A percentile compares a stretch with the other conserved stretches of the same genome.
Evolutionary conservation across 2,797 vertebrate species (phyloP).

Genomic region (Cygnus olor): DNA sequence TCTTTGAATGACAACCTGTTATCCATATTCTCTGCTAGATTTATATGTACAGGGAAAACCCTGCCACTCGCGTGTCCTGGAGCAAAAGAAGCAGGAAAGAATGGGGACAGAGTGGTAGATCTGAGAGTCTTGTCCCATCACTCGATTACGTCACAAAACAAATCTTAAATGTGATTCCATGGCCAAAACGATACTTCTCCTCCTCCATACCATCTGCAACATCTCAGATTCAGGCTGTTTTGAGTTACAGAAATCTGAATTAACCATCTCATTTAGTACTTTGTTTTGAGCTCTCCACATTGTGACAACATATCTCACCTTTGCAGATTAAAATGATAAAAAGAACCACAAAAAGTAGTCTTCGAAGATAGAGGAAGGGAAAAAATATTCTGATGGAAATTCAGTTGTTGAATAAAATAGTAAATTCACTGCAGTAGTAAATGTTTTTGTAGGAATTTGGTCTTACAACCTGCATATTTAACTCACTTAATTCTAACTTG

Average conservation of each 20-base stretch:
- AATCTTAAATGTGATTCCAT: neutral
- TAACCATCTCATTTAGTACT: neutral
- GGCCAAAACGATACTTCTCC: slow-evolving; percentile 7
- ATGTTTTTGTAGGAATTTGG: neutral
- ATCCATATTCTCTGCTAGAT: neutral
- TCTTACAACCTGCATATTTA: neutral
- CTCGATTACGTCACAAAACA: neutral
- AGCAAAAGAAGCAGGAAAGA: neutral
- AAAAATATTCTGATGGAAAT: neutral
- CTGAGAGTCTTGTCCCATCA: neutral
- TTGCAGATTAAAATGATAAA: neutral
- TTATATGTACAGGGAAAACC: neutral
- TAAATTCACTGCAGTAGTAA: neutral
- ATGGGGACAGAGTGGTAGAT: neutral
- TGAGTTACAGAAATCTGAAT: slow-evolving; percentile 37
- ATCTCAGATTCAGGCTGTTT: slow-evolving; percentile 32
- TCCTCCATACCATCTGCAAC: slow-evolving; percentile 65
- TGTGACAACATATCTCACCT: slow-evolving; percentile 7
- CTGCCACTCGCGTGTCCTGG: neutral
- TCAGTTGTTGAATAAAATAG: neutral
- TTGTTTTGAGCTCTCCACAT: slow-evolving; percentile 26
- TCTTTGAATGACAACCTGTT: neutral
- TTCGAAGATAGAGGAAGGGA: neutral
- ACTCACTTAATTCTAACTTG: neutral
- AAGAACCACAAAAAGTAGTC: neutral